Evolutionary conservation across 2,888 invertebrate species (phyloP).

Genomic region (Lochmaea crataegi): DNA sequence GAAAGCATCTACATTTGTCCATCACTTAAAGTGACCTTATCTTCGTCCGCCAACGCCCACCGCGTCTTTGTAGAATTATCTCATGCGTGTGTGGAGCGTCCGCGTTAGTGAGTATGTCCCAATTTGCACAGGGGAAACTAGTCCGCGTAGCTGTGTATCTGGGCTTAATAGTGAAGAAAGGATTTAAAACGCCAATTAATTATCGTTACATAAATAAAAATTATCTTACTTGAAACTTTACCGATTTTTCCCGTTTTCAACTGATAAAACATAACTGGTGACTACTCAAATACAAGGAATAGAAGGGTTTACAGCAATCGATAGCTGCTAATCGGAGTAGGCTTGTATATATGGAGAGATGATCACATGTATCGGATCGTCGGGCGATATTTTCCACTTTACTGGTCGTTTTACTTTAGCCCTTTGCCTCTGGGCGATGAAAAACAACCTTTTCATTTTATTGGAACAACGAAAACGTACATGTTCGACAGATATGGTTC

Average conservation of each 20-base stretch:
- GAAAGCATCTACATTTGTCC: no score
- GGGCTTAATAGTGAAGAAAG: no score
- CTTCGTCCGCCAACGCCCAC: no score
- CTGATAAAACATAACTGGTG: slow-evolving; percentile 12
- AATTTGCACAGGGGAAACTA: no score
- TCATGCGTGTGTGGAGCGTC: no score
- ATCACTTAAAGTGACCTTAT: no score
- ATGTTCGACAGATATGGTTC: not conserved
- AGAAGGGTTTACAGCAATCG: slow-evolving; percentile 37
- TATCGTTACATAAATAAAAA: no score
- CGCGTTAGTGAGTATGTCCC: no score
- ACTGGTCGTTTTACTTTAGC: slow-evolving; percentile 45
- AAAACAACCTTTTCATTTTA: slow-evolving; percentile 47
- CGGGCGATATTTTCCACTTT: slow-evolving; percentile 54
- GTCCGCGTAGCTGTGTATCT: no score
- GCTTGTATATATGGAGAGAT: slow-evolving; percentile 47
- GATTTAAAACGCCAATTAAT: no score
- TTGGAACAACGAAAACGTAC: slow-evolving; percentile 3
- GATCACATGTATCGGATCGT: slow-evolving; percentile 54
- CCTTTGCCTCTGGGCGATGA: slow-evolving; percentile 45
- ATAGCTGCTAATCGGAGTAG: slow-evolving; percentile 47
- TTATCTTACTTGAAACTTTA: not conserved
- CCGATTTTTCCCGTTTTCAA: not conserved
- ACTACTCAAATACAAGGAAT: slow-evolving; percentile 26
- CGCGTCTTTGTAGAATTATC: no score